Conservation (phyloP, 1,140 invertebrate species). For the Papilio polytes region DNA sequence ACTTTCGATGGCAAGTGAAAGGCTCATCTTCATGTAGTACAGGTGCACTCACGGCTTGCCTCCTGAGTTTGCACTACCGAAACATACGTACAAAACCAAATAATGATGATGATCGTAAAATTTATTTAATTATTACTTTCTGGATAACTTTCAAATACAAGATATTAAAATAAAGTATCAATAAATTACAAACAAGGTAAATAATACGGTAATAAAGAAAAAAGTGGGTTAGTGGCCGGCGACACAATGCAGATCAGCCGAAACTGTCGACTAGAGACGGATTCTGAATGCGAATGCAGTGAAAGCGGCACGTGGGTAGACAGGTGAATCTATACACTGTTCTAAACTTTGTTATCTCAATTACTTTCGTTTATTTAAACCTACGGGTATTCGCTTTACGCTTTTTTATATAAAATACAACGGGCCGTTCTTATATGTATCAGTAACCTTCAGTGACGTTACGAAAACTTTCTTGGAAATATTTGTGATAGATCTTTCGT, state of each 20-base stretch:
- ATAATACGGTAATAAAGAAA: constrained; percentile 5
- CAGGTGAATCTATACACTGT: constrained; percentile 25
- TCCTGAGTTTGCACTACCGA: background rate
- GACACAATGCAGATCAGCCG: constrained; percentile 33
- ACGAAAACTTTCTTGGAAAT: too few relatives aligned
- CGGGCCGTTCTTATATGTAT: too few relatives aligned
- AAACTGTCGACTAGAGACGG: constrained; percentile 17
- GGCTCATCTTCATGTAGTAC: constrained; percentile 64
- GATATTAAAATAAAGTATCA: background rate
- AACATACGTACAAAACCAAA: background rate
- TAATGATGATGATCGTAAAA: background rate
- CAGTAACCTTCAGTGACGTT: too few relatives aligned
- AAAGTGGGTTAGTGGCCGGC: constrained; percentile 14
- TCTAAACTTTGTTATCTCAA: constrained; percentile 20
- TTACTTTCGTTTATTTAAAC: constrained; percentile 13
- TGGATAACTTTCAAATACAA: background rate
- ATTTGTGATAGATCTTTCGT: too few relatives aligned
- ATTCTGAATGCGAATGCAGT: constrained; percentile 22
- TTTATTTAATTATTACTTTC: background rate
- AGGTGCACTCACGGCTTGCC: constrained; percentile 60
- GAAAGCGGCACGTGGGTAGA: constrained; percentile 33
- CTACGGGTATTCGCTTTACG: background rate
- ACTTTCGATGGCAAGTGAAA: constrained; percentile 78
- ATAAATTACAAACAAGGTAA: constrained; percentile 2
- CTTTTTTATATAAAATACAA: too few relatives aligned